Evolutionary conservation across 1,140 invertebrate genomes (phyloP).

Genomic region (Luehdorfia chinensis): DNA sequence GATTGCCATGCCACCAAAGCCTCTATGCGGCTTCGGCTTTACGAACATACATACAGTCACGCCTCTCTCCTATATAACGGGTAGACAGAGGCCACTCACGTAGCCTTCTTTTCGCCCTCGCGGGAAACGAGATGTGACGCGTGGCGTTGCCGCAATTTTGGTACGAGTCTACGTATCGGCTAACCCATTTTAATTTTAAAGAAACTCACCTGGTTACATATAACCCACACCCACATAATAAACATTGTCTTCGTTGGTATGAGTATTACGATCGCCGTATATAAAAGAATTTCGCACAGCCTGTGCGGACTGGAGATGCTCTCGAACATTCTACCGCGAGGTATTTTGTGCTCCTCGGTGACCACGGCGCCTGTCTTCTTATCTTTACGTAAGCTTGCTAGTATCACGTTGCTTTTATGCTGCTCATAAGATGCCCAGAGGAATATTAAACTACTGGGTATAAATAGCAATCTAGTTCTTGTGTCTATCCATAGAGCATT

Average conservation of each 20-base stretch:
- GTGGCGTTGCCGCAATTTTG: too few species aligned
- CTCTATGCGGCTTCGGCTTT: too few species aligned
- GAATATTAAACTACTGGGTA: conserved; percentile 78
- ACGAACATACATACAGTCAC: too few species aligned
- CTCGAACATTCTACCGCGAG: conserved; percentile 87
- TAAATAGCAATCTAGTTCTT: conserved; percentile 54
- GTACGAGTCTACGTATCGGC: too few species aligned
- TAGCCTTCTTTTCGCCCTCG: too few species aligned
- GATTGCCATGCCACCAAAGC: too few species aligned
- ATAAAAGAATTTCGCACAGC: conserved; percentile 89
- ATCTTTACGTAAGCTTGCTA: conserved; percentile 85
- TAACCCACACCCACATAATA: conserved; percentile 82
- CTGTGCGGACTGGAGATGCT: conserved; percentile 89
- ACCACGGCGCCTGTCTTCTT: conserved; percentile 79
- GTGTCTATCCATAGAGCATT: conserved; percentile 48
- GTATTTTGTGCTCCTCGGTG: conserved; percentile 84
- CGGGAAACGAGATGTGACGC: too few species aligned
- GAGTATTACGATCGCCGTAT: conserved; percentile 81
- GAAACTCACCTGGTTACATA: conserved; percentile 86
- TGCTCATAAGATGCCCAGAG: conserved; percentile 83
- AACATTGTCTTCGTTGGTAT: conserved; percentile 61
- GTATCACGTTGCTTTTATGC: conserved; percentile 81
- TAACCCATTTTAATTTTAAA: too few species aligned
- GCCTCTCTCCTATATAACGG: too few species aligned
- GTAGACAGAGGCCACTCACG: too few species aligned